These are phyloP conservation scores for Didymodactylos carnosus DNA, from an alignment of 2,888 invertebrate species.

Conservation along the genomic window DNA sequence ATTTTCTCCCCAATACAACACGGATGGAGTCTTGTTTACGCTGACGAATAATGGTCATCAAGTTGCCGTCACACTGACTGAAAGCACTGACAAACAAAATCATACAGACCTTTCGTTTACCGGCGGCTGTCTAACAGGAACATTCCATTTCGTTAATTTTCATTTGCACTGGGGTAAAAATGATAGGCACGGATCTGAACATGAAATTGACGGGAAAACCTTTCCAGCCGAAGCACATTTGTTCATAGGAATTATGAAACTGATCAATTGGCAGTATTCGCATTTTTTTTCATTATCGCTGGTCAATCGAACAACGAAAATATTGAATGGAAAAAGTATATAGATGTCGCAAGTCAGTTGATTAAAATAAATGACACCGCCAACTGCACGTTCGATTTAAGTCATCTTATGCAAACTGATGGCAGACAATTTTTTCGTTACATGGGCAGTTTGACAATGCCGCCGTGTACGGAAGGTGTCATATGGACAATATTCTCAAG, in stretches of 20 bases:
- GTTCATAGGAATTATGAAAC: background rate
- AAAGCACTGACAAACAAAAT: background rate
- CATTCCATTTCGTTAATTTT: slow-evolving; percentile 18
- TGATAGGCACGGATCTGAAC: slow-evolving; percentile 22
- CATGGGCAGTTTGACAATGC: background rate
- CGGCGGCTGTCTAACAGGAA: background rate
- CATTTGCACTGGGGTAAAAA: slow-evolving; percentile 24
- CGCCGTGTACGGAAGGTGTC: background rate
- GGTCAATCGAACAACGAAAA: background rate
- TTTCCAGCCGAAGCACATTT: slow-evolving; percentile 5
- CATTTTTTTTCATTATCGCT: background rate
- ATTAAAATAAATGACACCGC: background rate
- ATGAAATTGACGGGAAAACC: slow-evolving; percentile 19
- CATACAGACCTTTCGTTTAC: background rate
- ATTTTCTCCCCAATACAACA: background rate
- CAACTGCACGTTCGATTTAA: background rate
- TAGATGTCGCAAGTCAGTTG: background rate
- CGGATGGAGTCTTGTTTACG: background rate
- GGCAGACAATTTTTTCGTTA: background rate
- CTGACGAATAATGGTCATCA: background rate
- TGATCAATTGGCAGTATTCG: background rate
- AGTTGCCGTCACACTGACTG: background rate
- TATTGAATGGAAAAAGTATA: background rate
- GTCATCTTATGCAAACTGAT: background rate
- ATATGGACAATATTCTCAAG: background rate